Evolutionary conservation across 2,888 invertebrate species (phyloP), one percentile per base, ranked within the genome.

Genomic region (Balanococcus diminutus): DNA sequence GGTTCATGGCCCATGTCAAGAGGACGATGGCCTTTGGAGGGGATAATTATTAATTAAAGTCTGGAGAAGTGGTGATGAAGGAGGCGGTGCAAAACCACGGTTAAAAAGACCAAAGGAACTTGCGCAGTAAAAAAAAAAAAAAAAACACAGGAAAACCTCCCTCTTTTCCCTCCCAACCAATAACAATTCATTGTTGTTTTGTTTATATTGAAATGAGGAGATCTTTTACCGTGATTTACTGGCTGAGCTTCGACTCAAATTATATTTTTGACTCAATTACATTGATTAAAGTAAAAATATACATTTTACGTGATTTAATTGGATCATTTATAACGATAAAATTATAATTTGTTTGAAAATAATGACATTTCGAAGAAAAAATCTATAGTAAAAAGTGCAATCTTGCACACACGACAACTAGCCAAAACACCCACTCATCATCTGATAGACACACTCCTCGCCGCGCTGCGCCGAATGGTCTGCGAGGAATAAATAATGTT

Each of bases 181-280:
- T 36, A 79, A 79, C 75, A 79, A 32, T 79, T 36, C 9, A 79
- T 79, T 79, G 75, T 79, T 79, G 75, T 79, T 79, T 79, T 79
- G 75, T 79, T 79, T 79, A 79, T 79, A 36, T 79, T 79, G 4
- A 14, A 36, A 1, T 4, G 36, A 79, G 6, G 19, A 11, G 36
- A 36, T 36, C 14, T 79, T 75, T 75, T 32, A 32, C 31, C 75
- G 75, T 75, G 75, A 75, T 32, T 75, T 14, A 75, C 28, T n/a
- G 5, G n/a, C 3, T n/a, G 75, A 9, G 32, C 8, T 79, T 36
- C 16, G 2, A 3, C 16, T 36, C 1, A 11, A 19, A 79, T 32
- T 5, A 0, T 2, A 36, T 79, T 79, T 36, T 19, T 79, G 28
- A 9, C 1, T 2, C 11, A 25, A 1, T 25, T 9, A 11, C 9